Evolutionary conservation across 1,140 invertebrate species (phyloP).

Genomic region (Eulimnadia texana): DNA sequence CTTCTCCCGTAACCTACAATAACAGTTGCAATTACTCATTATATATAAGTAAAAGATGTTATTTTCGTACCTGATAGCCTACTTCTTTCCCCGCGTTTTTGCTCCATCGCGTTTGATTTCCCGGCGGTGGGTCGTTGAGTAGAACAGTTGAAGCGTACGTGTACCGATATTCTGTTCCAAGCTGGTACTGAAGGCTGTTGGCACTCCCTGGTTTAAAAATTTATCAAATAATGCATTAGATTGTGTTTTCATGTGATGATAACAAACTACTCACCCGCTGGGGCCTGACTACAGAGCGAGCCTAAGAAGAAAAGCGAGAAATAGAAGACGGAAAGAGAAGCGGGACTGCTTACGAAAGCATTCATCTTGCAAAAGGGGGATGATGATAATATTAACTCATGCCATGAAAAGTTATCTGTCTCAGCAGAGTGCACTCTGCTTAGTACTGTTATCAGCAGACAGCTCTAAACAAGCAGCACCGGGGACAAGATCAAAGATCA

Average conservation of each 20-base stretch:
- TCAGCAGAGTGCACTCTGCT: not conserved
- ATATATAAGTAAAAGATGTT: not conserved
- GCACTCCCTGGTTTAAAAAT: constrained; percentile 3
- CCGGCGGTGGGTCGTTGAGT: constrained; percentile 33
- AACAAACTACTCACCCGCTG: not conserved
- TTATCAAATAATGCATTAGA: not conserved
- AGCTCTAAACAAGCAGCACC: not conserved
- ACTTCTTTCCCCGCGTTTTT: constrained; percentile 34
- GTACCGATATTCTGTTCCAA: constrained; percentile 30
- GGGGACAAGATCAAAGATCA: not conserved
- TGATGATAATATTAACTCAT: not conserved
- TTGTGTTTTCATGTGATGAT: too few relatives aligned
- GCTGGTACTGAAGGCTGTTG: constrained; percentile 24
- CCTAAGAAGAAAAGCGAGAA: not conserved
- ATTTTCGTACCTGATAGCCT: constrained; percentile 32
- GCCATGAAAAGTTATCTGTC: not conserved
- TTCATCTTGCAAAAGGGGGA: not conserved
- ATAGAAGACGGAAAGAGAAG: not conserved
- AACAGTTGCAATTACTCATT: not conserved
- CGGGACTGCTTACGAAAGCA: not conserved
- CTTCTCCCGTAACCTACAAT: constrained; percentile 29
- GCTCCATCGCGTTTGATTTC: constrained; percentile 19
- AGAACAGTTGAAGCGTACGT: constrained; percentile 33
- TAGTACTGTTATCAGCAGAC: not conserved
- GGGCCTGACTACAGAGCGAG: constrained; percentile 2